Base-by-base conservation (phyloP, 2,797 vertebrate species). In the Paratrypauchen microcephalus region DNA sequence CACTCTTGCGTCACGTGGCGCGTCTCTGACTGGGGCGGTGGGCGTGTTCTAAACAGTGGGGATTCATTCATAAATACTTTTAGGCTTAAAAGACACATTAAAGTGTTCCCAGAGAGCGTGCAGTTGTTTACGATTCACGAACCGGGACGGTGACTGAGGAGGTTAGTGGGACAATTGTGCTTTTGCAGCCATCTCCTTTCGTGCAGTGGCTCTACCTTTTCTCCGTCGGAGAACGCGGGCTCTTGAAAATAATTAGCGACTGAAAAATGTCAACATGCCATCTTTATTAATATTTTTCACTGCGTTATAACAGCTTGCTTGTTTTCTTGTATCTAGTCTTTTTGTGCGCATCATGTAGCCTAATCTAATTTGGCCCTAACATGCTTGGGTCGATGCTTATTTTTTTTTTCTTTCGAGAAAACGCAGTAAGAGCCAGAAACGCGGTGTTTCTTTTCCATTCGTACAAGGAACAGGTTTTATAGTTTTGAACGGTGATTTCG, bases 1-100 rank as follows among this genome's bases (percentile, higher is more conserved):
- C 88, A 66, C 79, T 55, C 66, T 68, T 74, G 79, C 86, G 88
- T 94, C 93, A 95, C 90, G 82, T 87, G 87, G 72, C 73, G 87
- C 70, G 85, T 77, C 81, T 82, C 83, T 82, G 84, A 83, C 88
- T 76, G 82, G 39, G 81, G 83, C 80, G 80, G 92, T 93, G 92
- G 95, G 95, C 83, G 95, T 92, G 91, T 85, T 91, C 80, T 89
- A 79, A 86, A 60, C 83, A 55, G 78, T 66, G 86, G 86, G 89
- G 82, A 90, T 94, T 92, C 95, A 97, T 96, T 97, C 95, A 97
- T 96, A 96, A 96, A 95, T 95, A 93, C 92, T 91, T 89, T 86
- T 83, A 81, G 82, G 87, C 81, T 87, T 88, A 83, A 85, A 91
- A 89, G 81, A 82, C 83, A 89, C 92, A 91, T 93, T 90, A 90